A percentile compares a stretch with the other conserved stretches of the same genome.
Evolutionary conservation across 2,797 vertebrate species (phyloP).

Genomic region (Pelochelys cantorii): DNA sequence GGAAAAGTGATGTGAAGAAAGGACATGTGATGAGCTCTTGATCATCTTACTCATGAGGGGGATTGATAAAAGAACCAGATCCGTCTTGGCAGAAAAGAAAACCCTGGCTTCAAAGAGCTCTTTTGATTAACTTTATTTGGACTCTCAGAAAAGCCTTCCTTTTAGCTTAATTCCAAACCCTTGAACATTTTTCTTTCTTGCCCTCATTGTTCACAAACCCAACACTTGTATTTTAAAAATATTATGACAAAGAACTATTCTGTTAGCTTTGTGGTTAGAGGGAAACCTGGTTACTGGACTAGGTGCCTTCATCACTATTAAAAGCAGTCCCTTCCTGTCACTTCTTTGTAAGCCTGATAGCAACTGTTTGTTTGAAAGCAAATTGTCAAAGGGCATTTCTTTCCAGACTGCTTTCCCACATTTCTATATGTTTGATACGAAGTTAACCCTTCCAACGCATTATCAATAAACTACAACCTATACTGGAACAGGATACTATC

Average conservation of each 20-base stretch:
- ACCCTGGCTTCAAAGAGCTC: background rate
- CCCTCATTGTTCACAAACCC: rapidly evolving
- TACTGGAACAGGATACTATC: no score
- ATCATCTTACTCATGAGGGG: background rate
- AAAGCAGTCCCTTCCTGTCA: rapidly evolving
- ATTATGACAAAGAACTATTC: rapidly evolving
- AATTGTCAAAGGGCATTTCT: background rate
- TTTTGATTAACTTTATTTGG: background rate
- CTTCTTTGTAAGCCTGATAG: background rate
- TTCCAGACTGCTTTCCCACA: background rate
- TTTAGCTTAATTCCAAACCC: background rate
- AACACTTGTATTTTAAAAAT: rapidly evolving
- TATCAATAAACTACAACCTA: no score
- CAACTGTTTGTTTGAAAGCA: background rate
- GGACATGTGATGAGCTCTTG: background rate
- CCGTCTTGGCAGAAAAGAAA: background rate
- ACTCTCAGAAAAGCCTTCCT: background rate
- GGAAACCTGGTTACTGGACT: background rate
- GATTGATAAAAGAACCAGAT: background rate
- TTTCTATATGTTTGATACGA: background rate
- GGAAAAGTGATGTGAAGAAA: background rate
- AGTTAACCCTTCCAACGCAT: no score
- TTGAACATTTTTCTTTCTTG: background rate
- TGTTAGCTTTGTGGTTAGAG: no score
- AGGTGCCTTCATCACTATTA: background rate